phyloP scores from a whole-genome alignment of 2,113 vertebrate genomes.

The Amblyopsis rosae region DNA sequence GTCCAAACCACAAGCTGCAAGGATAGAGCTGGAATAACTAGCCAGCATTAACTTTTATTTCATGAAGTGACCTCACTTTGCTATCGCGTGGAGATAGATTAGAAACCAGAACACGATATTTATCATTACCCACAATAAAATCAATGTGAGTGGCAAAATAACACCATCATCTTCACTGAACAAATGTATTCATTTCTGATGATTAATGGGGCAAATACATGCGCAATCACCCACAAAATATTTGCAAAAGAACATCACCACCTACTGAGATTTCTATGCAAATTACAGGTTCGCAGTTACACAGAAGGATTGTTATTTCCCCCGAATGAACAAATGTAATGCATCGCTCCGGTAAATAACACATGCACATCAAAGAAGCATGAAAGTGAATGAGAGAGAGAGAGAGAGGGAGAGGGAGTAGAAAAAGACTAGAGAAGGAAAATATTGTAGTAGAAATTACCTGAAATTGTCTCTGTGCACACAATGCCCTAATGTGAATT shows the following conservation, averaged over 20 bases:
- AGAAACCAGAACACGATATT: neutral
- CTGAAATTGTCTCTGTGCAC: conserved; percentile 10
- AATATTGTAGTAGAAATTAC: neutral
- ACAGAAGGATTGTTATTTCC: conserved; percentile 26
- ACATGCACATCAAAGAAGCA: conserved; percentile 15
- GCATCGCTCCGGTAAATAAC: conserved; percentile 31
- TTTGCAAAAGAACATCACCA: conserved; percentile 22
- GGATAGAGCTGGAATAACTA: neutral
- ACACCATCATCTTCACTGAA: neutral
- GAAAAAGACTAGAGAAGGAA: neutral
- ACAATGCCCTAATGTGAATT: conserved; percentile 16
- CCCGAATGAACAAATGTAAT: conserved; percentile 33
- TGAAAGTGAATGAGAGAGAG: neutral
- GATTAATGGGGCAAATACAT: conserved; percentile 14
- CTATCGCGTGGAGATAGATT: neutral
- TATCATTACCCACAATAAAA: conserved; percentile 13
- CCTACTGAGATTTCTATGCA: conserved; percentile 39
- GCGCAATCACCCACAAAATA: conserved; percentile 8
- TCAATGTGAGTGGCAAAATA: neutral
- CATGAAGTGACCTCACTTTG: neutral
- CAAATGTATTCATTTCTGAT: conserved; percentile 5
- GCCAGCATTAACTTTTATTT: neutral
- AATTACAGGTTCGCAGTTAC: conserved; percentile 33
- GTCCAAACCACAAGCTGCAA: neutral
- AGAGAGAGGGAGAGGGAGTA: neutral